These are phyloP conservation scores for Ptychoptera albimana DNA, from an alignment of 2,888 invertebrate species.

Conservation along the genomic window DNA sequence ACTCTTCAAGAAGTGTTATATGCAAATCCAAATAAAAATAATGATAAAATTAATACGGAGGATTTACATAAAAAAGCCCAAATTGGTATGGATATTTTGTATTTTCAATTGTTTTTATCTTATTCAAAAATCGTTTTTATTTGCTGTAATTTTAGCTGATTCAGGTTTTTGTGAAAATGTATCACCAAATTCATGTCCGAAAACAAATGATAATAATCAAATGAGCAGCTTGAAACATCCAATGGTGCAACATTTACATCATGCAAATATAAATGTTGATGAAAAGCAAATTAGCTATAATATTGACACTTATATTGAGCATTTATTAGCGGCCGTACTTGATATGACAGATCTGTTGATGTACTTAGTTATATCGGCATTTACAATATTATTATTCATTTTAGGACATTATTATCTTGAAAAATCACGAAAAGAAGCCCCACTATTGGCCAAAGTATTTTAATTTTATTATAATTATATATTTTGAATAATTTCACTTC, in stretches of 20 bases:
- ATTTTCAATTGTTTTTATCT: too few species aligned
- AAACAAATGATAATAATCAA: neutral
- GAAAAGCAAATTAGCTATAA: constrained; percentile 7
- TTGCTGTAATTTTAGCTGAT: constrained; percentile 1
- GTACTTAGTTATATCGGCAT: constrained; percentile 48
- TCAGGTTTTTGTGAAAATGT: constrained; percentile 17
- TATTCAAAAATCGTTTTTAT: neutral
- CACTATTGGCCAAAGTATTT: constrained; percentile 41
- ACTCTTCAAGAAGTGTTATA: too few species aligned
- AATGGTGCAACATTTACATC: neutral
- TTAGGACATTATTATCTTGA: constrained; percentile 65
- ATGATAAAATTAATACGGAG: too few species aligned
- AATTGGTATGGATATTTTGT: too few species aligned
- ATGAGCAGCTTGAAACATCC: neutral
- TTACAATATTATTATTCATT: constrained; percentile 54
- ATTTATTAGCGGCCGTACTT: constrained; percentile 9
- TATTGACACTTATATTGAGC: constrained; percentile 13
- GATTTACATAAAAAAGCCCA: neutral
- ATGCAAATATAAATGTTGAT: neutral
- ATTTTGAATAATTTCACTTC: neutral
- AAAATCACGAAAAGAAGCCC: constrained; percentile 52
- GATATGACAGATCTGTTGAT: constrained; percentile 35
- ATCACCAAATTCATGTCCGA: constrained; percentile 15
- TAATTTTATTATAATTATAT: neutral
- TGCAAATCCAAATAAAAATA: too few species aligned